These are phyloP conservation scores for Drosophila atripex DNA, from an alignment of 2,888 invertebrate species.

Conservation along the genomic window DNA sequence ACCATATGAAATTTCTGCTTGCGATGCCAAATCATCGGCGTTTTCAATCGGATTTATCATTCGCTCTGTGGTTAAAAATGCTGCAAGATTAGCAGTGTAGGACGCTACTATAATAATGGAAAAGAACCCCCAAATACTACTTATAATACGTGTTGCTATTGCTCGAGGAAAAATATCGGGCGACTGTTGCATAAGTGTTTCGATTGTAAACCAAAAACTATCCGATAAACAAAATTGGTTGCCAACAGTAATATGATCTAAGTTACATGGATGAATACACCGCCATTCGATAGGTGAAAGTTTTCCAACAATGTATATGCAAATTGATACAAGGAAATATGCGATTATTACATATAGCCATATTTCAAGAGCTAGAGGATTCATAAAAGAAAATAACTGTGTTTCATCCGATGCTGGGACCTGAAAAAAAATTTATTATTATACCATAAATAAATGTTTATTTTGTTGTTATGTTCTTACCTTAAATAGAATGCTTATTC, in stretches of 20 bases:
- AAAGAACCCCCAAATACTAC: slow-evolving; percentile 96
- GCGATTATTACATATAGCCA: slow-evolving; percentile 93
- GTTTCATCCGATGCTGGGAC: slow-evolving; percentile 89
- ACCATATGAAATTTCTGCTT: slow-evolving; percentile 94
- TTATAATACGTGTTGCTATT: slow-evolving; percentile 89
- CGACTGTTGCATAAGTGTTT: slow-evolving; percentile 95
- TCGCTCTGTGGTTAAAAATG: slow-evolving; percentile 94
- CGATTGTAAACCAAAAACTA: slow-evolving; percentile 94
- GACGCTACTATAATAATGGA: slow-evolving; percentile 95
- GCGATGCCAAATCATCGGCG: slow-evolving; percentile 92
- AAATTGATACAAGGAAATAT: slow-evolving; percentile 90
- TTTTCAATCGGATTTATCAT: slow-evolving; percentile 94
- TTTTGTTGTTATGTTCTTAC: slow-evolving; percentile 84
- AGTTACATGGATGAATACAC: slow-evolving; percentile 89
- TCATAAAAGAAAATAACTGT: slow-evolving; percentile 93
- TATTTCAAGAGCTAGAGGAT: slow-evolving; percentile 92
- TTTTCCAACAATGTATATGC: slow-evolving; percentile 91
- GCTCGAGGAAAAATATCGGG: slow-evolving; percentile 90
- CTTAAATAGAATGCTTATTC: slow-evolving; percentile 94
- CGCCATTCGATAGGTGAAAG: slow-evolving; percentile 93
- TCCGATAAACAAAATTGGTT: slow-evolving; percentile 93
- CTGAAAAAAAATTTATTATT: slow-evolving; percentile 81
- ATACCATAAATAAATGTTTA: neutral
- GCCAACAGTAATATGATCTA: slow-evolving; percentile 82
- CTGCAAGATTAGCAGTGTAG: slow-evolving; percentile 96